Base-by-base conservation (phyloP, 2,113 vertebrate genomes). In the Podilymbus podiceps region DNA sequence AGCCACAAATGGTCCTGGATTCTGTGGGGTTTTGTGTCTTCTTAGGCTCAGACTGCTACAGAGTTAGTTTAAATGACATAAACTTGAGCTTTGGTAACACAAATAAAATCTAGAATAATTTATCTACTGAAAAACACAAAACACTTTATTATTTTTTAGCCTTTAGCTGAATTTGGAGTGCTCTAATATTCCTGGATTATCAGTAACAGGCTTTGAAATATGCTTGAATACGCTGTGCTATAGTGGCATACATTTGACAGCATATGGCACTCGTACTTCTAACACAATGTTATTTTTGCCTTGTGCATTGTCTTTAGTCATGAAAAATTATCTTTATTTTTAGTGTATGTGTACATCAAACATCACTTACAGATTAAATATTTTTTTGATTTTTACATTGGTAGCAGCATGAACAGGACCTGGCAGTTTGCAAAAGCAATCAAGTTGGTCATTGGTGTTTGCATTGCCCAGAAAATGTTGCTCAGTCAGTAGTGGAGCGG, bases 201-300 rank as follows among this genome's bases (percentile, higher is more conserved):
- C 30, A 44, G 38, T 42, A 74, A 35, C 10, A 63, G 76, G 33
- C 71, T 90, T 68, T 86, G 66, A 58, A 68, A 89, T 63, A 16
- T 16, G 4, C 44, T 73, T 46, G 14, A 58, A 33, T 53, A 63
- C 59, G 38, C 21, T 68, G 21, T 4, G 82, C 66, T 16, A 7
- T 47, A 62, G 35, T 2, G 0, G 24, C 1, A 1, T 68, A 6
- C 4, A 28, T 50, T 15, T 47, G 42, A 33, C 42, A 15, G 15
- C 49, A 21, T 16, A 38, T 18, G 40, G 31, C 66, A 49, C 50
- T 60, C 17, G 2, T 21, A 55, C 35, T 44, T 47, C 17, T 55
- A 60, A 71, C 8, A 62, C 74, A 87, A 52, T 24, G 11, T 8
- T 42, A 28, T 64, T 87, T 84, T 85, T 81, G 47, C 63, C 46